These are phyloP conservation scores for Carposina sasakii DNA, from an alignment of 1,140 invertebrate genomes.

Conservation along the genomic window DNA sequence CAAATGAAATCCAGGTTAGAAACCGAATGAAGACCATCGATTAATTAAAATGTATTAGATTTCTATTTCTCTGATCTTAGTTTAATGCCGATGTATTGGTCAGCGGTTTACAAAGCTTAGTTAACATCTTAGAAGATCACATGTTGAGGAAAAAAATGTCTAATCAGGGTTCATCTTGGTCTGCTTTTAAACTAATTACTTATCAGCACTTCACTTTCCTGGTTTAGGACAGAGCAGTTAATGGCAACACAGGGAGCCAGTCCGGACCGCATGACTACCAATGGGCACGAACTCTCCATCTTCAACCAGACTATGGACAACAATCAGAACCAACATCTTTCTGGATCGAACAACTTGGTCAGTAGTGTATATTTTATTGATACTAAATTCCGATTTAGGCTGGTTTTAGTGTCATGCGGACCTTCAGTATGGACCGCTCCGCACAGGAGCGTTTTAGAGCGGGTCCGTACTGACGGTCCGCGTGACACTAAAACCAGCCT, in stretches of 20 bases:
- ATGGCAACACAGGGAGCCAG: slow-evolving; percentile 51
- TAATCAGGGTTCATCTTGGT: background rate
- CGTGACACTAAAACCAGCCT: too few species aligned
- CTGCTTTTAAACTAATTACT: slow-evolving; percentile 2
- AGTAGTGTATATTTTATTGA: slow-evolving; percentile 27
- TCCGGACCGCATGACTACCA: slow-evolving; percentile 63
- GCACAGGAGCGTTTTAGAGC: too few species aligned
- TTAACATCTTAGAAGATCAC: too few species aligned
- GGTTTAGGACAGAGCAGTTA: slow-evolving; percentile 61
- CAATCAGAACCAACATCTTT: slow-evolving; percentile 58
- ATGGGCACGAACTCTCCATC: slow-evolving; percentile 77
- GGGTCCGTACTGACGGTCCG: too few species aligned
- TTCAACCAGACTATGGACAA: slow-evolving; percentile 83
- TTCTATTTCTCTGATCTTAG: background rate
- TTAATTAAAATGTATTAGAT: too few species aligned
- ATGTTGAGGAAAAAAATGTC: too few species aligned
- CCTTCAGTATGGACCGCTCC: too few species aligned
- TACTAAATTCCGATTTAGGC: too few species aligned
- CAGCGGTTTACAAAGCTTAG: background rate
- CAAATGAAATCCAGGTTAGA: slow-evolving; percentile 69
- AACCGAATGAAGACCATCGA: background rate
- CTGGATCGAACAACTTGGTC: slow-evolving; percentile 56
- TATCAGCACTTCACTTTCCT: slow-evolving; percentile 25
- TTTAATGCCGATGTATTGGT: background rate
- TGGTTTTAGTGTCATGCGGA: too few species aligned